Evolutionary conservation across 1,140 invertebrate species (phyloP), one percentile per base, ranked within the genome.

Genomic region (Scaptomyza montana): DNA sequence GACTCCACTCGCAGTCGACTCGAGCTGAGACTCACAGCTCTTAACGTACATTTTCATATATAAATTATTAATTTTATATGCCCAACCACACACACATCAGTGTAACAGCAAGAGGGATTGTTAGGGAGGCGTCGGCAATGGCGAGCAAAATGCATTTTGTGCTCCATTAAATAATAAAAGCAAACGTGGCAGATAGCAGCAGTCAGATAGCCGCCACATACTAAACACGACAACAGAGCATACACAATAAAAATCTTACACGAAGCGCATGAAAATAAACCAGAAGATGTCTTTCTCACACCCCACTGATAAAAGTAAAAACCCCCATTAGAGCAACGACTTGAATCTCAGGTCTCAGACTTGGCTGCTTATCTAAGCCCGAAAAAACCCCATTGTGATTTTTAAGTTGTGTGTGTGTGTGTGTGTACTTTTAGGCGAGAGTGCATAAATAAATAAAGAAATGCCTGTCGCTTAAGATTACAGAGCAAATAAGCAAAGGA

Each of bases 131-230:
- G 63, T n/a, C 16, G 57, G 36, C 51, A 71, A 62, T 71, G 74
- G 67, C 67, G 65, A 77, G 61, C 63, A 74, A 89, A 89, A 89
- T 89, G 84, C 84, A 89, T 89, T 89, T 89, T 89, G 84, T 89
- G 84, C 84, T 89, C 84, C 84, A 89, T 89, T 89, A 89, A 89
- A 89, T 89, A 89, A 89, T 89, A 89, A 89, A 89, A 89, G 84
- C 84, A 79, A 87, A 89, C 84, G 85, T 89, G 85, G 85, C 85
- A 84, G 81, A 85, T 79, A 79, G 69, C 69, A 61, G 70, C 60
- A 30, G 41, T 28, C 76, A 72, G 73, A 79, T 78, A 84, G 79
- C 77, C 68, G 62, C 78, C 80, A 80, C 80, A 80, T 78, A 5
- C 30, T 30, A 30, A 3, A 67, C 72, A 74, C 59, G 69, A 80